Evolutionary conservation across 1,140 invertebrate genomes (phyloP), one percentile per base, ranked within the genome.

Genomic region (Drosophila auraria): DNA sequence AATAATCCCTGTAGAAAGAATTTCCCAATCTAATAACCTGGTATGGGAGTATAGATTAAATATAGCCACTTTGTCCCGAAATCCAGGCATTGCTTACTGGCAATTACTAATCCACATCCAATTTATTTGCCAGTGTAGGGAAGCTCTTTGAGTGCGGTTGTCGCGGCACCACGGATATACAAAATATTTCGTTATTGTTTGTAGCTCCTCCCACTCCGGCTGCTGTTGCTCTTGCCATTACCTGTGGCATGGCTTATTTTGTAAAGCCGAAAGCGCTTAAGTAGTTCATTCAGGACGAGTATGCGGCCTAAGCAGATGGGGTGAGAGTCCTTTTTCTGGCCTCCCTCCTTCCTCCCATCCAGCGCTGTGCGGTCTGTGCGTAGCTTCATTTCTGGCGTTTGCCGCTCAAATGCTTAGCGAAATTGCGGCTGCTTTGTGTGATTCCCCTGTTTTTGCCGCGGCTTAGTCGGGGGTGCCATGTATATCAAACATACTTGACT

Each of bases 401-500:
- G 63, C 63, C 58, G 66, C 73, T 87, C 74, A 87, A 75, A 78
- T 87, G 83, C 77, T 87, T 87, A 80, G 53, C 77, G 79, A 87
- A 83, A 83, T 87, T 87, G 83, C 69, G 84, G 81, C 70, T 63
- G 64, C 62, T 80, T 84, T 83, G 71, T 83, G 70, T 58, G 81
- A 80, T 80, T 75, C 61, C 63, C 57, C 51, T 42, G 40, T 65
- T 87, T 68, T 59, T 72, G 45, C 66, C 64, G 59, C 36, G 69
- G 51, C 73, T 89, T 78, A 78, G 40, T 11, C 14, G 33, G 23
- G 33, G 38, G 56, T 50, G 50, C 30, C 84, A 50, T 78, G 74
- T 73, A 82, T 82, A 75, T 87, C 69, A 82, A 83, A 70, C 75
- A 87, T 87, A 83, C 80, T 79, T 87, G 70, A 78, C 73, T 80